A percentile compares a stretch with the other conserved stretches of the same genome.
Evolutionary conservation across 2,888 invertebrate genomes (phyloP).

Genomic region (Adelphocoris suturalis): DNA sequence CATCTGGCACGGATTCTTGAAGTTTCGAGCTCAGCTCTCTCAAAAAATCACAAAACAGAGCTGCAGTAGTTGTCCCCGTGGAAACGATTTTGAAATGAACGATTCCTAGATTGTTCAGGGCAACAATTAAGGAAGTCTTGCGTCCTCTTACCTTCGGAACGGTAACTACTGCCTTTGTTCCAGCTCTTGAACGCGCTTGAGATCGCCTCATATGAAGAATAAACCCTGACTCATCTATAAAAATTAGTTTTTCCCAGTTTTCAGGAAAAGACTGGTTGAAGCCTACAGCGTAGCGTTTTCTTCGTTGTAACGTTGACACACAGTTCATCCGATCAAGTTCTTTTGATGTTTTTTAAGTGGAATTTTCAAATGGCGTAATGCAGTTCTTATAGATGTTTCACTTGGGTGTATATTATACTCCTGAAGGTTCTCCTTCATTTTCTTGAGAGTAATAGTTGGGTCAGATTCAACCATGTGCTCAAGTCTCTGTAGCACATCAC

Average conservation of each 20-base stretch:
- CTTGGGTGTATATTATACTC: not conserved
- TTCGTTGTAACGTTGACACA: not conserved
- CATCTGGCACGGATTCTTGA: not conserved
- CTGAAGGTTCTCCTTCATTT: not conserved
- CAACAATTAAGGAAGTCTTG: not conserved
- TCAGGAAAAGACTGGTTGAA: not conserved
- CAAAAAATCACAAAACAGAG: not conserved
- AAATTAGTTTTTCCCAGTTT: constrained; percentile 4
- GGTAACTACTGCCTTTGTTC: not conserved
- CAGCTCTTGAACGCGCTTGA: not conserved
- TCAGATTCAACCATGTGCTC: no score
- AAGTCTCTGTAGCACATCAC: not conserved
- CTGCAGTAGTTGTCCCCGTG: not conserved
- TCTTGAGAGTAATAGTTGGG: not conserved
- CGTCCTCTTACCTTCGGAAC: not conserved
- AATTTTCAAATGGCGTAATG: no score
- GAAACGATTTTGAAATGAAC: not conserved
- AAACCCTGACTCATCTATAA: not conserved
- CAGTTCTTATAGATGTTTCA: no score
- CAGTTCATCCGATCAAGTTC: not conserved
- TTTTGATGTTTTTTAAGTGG: not conserved
- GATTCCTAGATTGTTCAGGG: not conserved
- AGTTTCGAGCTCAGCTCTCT: not conserved
- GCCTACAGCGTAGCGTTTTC: not conserved
- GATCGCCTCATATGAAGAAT: not conserved